Evolutionary conservation across 1,140 invertebrate genomes (phyloP).

Genomic region (Manduca sexta): DNA sequence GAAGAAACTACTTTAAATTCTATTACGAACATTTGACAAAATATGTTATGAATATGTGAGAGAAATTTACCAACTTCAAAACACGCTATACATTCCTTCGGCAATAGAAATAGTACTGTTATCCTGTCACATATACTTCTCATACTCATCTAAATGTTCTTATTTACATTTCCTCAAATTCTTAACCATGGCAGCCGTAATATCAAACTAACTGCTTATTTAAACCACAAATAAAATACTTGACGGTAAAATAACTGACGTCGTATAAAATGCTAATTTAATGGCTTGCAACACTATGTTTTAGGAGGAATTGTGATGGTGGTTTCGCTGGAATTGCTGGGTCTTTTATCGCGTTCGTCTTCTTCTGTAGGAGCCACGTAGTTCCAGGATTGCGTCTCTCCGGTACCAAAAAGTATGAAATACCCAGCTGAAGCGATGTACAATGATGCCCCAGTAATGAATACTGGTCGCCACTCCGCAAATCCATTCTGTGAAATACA

Average conservation of each 20-base stretch:
- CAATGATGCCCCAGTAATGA: constrained; percentile 81
- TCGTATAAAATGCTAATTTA: not conserved
- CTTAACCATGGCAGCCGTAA: not conserved
- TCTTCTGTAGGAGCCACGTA: constrained; percentile 37
- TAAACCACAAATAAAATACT: not conserved
- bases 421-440: constrained; percentile 80
- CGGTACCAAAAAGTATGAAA: constrained; percentile 80
- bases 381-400: constrained; percentile 80
- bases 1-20: no score
- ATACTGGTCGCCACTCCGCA: constrained; percentile 84
- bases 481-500: constrained; percentile 79
- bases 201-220: not conserved
- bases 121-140: not conserved
- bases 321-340: constrained; percentile 44
- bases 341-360: constrained; percentile 43
- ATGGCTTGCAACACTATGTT: constrained; percentile 24
- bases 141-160: not conserved
- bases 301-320: constrained; percentile 54
- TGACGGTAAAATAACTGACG: not conserved
- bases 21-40: no score
- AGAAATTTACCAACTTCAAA: no score
- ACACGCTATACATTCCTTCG: no score
- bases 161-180: no score
- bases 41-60: no score
- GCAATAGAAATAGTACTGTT: no score